Conservation (phyloP, 2,113 vertebrate genomes). For the Manacus vitellinus region DNA sequence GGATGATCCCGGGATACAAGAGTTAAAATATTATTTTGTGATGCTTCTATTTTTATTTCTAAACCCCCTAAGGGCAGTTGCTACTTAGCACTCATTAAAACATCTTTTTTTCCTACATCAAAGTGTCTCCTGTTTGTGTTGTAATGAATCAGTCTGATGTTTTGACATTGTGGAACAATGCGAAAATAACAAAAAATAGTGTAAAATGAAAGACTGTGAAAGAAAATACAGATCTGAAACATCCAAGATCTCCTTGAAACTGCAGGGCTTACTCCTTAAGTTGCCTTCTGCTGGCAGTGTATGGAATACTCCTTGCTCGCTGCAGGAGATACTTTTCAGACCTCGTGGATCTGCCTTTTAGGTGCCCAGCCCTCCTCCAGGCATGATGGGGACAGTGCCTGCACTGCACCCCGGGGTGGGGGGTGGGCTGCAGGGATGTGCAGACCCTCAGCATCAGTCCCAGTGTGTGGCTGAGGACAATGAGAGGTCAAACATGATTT, state of each 20-base stretch:
- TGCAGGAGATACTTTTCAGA: neutral
- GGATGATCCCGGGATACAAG: neutral
- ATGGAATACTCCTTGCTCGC: neutral
- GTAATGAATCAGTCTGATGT: constrained; percentile 46
- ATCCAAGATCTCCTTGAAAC: neutral
- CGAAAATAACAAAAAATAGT: constrained; percentile 29
- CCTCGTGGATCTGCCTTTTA: neutral
- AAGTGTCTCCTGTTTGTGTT: constrained; percentile 50
- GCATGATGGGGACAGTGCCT: rapidly evolving
- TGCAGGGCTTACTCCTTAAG: neutral
- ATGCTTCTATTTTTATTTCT: constrained; percentile 54
- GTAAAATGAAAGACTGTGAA: neutral
- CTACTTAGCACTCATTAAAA: constrained; percentile 58
- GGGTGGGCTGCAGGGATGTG: neutral
- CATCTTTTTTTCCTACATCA: constrained; percentile 48
- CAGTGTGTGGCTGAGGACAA: neutral
- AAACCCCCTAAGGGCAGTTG: constrained; percentile 40
- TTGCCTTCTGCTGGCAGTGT: neutral
- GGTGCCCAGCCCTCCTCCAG: neutral
- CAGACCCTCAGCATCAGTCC: neutral
- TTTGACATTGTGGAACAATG: constrained; percentile 54
- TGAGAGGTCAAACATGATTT: neutral
- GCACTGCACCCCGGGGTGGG: rapidly evolving
- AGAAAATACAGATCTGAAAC: neutral
- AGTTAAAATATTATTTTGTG: constrained; percentile 40